Evolutionary conservation across 2,888 invertebrate species (phyloP).

Genomic region (Scelioninae gen. 1): DNA sequence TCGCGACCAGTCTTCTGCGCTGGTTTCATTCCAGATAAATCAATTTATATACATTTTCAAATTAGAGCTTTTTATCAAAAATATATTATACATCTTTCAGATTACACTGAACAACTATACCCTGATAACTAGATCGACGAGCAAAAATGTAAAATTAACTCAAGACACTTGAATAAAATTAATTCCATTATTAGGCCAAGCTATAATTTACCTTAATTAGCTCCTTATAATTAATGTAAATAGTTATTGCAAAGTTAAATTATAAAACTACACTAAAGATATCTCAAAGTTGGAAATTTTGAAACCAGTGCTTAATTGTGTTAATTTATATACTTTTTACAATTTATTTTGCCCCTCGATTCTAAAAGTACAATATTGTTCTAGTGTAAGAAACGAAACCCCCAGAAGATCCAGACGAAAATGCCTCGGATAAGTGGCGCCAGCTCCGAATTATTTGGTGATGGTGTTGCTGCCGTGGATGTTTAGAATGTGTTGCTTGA

Average conservation of each 20-base stretch:
- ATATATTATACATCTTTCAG: slow-evolving; percentile 44
- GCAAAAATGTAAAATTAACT: not conserved
- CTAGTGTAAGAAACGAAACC: slow-evolving; percentile 27
- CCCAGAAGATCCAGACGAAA: slow-evolving; percentile 17
- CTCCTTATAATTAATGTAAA: not conserved
- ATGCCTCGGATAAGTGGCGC: slow-evolving; percentile 36
- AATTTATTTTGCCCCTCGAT: not conserved
- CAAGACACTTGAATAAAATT: not conserved
- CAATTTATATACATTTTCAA: slow-evolving; percentile 42
- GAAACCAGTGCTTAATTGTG: too few relatives aligned
- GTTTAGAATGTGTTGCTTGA: slow-evolving; percentile 84
- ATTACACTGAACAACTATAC: slow-evolving; percentile 31
- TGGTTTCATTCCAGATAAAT: slow-evolving; percentile 16
- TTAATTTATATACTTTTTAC: too few relatives aligned
- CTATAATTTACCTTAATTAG: not conserved
- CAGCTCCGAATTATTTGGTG: slow-evolving; percentile 75
- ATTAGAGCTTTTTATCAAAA: slow-evolving; percentile 56
- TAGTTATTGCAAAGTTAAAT: too few relatives aligned
- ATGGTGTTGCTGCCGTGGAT: slow-evolving; percentile 81
- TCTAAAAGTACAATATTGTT: slow-evolving; percentile 1
- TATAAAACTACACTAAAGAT: too few relatives aligned
- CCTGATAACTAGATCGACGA: not conserved
- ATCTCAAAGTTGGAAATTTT: not conserved
- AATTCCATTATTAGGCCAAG: not conserved
- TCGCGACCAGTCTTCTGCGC: slow-evolving; percentile 8